Evolutionary conservation across 37 sponge, comb jelly and placozoan species (phyloP).

Genomic region (Beroe forskalii): DNA sequence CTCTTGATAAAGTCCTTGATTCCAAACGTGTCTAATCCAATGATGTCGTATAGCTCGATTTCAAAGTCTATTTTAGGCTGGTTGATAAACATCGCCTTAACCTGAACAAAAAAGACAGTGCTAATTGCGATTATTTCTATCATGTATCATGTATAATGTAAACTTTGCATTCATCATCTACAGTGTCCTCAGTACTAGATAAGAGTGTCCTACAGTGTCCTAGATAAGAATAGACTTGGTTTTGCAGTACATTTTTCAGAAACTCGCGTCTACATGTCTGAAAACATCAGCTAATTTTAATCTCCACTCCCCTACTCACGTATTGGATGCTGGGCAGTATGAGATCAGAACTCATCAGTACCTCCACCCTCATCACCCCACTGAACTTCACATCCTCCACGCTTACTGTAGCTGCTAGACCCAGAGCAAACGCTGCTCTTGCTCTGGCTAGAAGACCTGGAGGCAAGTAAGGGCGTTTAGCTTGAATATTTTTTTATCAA

Average conservation of each 20-base stretch:
- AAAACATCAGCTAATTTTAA: too few species aligned
- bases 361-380: background rate
- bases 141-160: background rate
- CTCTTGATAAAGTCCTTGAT: background rate
- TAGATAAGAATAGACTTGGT: too few species aligned
- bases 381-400: background rate
- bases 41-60: background rate
- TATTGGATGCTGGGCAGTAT: background rate
- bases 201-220: too few species aligned
- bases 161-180: too few species aligned
- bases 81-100: background rate
- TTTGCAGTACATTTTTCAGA: too few species aligned
- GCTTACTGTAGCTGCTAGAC: background rate
- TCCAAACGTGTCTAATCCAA: conserved; percentile 13
- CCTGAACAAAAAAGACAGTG: background rate
- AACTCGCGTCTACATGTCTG: too few species aligned
- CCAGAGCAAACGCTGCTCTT: background rate
- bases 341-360: conserved; percentile 17
- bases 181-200: too few species aligned
- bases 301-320: too few species aligned
- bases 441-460: background rate
- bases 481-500: too few species aligned
- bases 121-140: too few species aligned
- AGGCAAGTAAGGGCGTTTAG: too few species aligned
- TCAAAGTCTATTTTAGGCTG: background rate